Base-by-base conservation (phyloP, 1,140 invertebrate genomes). In the Macrostomum lignano region DNA sequence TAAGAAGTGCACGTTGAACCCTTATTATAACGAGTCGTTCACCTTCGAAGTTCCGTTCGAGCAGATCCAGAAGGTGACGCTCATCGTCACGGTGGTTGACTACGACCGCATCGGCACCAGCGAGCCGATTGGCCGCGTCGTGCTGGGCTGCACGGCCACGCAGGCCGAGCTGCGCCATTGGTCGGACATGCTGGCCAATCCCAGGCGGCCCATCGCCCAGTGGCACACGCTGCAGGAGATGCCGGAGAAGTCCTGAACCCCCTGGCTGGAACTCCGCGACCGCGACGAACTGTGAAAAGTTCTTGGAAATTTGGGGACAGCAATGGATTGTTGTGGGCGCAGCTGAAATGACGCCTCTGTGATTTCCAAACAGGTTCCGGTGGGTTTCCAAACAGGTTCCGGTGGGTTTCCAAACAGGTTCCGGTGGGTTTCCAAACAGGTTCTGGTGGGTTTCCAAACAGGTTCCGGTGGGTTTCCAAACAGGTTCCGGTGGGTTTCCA, bases 1-100 rank as follows among this genome's bases (percentile, higher is more conserved):
- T 65, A 98, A 98, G 69, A 98, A 98, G 65, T 96, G 86, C 64
- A 98, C 91, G 46, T 70, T 98, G 60, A 98, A 98, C 68, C 88
- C 91, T 44, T 98, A 98, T 69, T 99, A 94, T 70, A 98, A 99
- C 69, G 91, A 98, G 71, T 96, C 86, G 48, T 98, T 98, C 67
- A 82, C 82, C 55, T 98, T 98, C 68, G 91, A 98, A 71, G 84
- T 98, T 65, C 88, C 88, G 52, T 98, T 96, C 66, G 91, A 98
- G 69, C 88, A 98, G 67, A 96, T 98, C 65, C 68, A 98, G 84
- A 96, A 94, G 79, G 86, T 98, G 43, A 75, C 82, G 61, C 66
- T 96, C 62, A 70, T 81, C 50, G 74, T 96, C 45, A 96, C 88
- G 31, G 88, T 96, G 43, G 86, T 96, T 51, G 91, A 98, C 62